These are phyloP conservation scores for Zaprionus nigranus DNA, from an alignment of 1,140 invertebrate genomes.

Conservation along the genomic window DNA sequence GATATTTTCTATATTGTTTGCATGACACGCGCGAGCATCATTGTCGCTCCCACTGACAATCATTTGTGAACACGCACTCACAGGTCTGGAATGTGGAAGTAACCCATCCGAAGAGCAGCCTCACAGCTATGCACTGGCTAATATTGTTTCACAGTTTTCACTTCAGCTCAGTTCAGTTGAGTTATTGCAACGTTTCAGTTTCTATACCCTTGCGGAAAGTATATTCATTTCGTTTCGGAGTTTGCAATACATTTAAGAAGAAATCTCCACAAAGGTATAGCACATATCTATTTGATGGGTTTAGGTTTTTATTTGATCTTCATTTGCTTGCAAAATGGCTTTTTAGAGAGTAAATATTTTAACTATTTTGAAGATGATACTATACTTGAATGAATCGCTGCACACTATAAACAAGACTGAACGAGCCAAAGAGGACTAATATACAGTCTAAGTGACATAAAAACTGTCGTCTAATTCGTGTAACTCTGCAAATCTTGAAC, in stretches of 20 bases:
- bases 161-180: constrained; percentile 41
- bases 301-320: too few relatives aligned
- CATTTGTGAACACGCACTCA: constrained; percentile 13
- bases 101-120: constrained; percentile 49
- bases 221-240: background rate
- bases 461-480: too few relatives aligned
- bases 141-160: constrained; percentile 75
- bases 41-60: constrained; percentile 32
- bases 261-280: too few relatives aligned
- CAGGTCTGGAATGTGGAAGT: constrained; percentile 29
- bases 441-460: too few relatives aligned
- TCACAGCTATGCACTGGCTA: constrained; percentile 52
- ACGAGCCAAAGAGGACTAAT: too few relatives aligned
- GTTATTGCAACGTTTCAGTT: constrained; percentile 28
- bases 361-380: background rate
- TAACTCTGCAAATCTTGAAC: too few relatives aligned
- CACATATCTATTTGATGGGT: too few relatives aligned
- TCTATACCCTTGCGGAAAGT: background rate
- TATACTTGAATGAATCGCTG: background rate
- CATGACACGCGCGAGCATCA: constrained; percentile 19
- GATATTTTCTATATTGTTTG: constrained; percentile 15
- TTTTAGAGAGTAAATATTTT: background rate
- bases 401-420: too few relatives aligned
- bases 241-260: background rate
- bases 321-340: background rate